Conservation (phyloP, 2,797 vertebrate genomes). For the Carcharodon carcharias region DNA sequence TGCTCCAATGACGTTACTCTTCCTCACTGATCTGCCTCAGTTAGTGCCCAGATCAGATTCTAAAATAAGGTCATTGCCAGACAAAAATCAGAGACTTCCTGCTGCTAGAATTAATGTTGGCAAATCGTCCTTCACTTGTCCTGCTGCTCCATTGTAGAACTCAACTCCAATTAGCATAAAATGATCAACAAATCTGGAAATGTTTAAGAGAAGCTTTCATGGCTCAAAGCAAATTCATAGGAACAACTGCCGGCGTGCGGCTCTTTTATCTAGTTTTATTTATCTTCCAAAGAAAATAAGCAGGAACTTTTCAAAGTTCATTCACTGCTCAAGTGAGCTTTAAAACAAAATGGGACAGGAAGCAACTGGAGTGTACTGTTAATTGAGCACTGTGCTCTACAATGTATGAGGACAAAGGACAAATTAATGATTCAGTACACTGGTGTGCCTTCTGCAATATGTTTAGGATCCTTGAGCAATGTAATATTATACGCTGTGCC, state of each 20-base stretch:
- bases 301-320: background rate
- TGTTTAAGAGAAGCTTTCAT: background rate
- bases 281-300: background rate
- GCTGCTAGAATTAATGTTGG: background rate
- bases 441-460: background rate
- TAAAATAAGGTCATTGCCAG: background rate
- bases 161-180: conserved; percentile 5
- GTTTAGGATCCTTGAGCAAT: background rate
- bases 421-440: background rate
- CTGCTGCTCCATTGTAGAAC: background rate
- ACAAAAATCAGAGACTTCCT: background rate
- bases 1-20: background rate
- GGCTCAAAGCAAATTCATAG: background rate
- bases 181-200: background rate
- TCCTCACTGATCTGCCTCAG: background rate
- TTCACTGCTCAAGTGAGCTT: background rate
- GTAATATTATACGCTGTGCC: background rate
- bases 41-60: background rate
- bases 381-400: background rate
- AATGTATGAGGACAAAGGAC: background rate
- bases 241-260: background rate
- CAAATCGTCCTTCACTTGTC: background rate
- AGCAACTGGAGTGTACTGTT: background rate
- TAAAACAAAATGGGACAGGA: background rate
- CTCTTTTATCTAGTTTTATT: background rate